A percentile compares a stretch with the other conserved stretches of the same genome.
phyloP scores from a whole-genome alignment of 2,797 vertebrate genomes.

The Ambastaia sidthimunki region DNA sequence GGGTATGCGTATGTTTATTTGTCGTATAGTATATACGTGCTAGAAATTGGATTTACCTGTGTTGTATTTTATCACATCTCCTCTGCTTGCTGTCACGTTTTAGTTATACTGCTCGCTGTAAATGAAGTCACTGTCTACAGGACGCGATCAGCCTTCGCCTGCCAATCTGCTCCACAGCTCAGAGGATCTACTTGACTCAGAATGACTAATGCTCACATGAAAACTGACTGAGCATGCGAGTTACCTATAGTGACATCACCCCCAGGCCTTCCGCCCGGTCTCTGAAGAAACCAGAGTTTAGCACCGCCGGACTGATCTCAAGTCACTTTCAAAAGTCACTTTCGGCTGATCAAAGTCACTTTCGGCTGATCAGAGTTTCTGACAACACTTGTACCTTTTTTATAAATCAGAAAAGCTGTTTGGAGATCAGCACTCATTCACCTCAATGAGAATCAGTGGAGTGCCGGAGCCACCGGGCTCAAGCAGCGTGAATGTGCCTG shows the following conservation, averaged over 20 bases:
- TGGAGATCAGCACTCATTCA: slow-evolving; percentile 30
- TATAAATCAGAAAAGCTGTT: slow-evolving; percentile 22
- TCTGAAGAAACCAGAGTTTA: slow-evolving; percentile 20
- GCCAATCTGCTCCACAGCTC: background rate
- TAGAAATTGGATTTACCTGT: slow-evolving; percentile 14
- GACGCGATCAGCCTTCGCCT: background rate
- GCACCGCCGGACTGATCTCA: background rate
- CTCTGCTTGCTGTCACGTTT: background rate
- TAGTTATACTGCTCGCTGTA: background rate
- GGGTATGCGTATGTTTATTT: slow-evolving; percentile 11
- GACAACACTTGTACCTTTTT: slow-evolving; percentile 3
- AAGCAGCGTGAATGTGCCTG: slow-evolving; percentile 72
- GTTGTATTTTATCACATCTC: background rate
- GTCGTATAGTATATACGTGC: slow-evolving; percentile 5
- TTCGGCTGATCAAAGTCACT: background rate
- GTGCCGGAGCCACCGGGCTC: slow-evolving; percentile 63
- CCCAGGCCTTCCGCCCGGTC: slow-evolving; percentile 42
- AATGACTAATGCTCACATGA: slow-evolving; percentile 22
- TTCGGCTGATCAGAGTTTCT: background rate
- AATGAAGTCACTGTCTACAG: slow-evolving; percentile 2
- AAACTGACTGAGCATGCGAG: slow-evolving; percentile 5
- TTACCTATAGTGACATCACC: slow-evolving; percentile 51
- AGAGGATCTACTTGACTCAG: slow-evolving; percentile 1
- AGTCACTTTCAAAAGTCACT: slow-evolving; percentile 6
- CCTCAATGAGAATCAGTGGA: slow-evolving; percentile 42